Base-by-base conservation (phyloP, 35 echinoderm and acorn worm species). In the Heliocidaris erythrogramma region DNA sequence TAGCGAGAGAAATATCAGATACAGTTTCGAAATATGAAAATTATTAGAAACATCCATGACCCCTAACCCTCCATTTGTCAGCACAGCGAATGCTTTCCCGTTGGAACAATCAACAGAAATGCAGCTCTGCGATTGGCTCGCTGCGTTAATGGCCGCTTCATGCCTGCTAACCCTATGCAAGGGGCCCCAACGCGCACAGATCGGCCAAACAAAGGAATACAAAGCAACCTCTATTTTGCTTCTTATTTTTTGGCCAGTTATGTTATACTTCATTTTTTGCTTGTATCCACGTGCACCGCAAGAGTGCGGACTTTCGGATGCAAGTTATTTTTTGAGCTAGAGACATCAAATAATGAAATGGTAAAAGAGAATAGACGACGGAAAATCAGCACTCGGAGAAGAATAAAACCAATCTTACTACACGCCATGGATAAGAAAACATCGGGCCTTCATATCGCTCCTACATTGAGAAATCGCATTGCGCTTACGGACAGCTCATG, bases 171-270 rank as follows among this genome's bases (percentile, higher is more conserved):
- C 91, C 91, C 91, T 92, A 92, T 92, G 91, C 91, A 92, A 92
- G 91, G 91, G 91, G 91, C 91, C 91, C 91, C 91, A 92, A 92
- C 91, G 91, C 91, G 91, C 91, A 92, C 91, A 92, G 91, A 49
- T 92, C 91, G 91, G 91, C 91, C 91, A 92, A 92, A 92, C 91
- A 92, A 92, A 92, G 91, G 91, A 92, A 92, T 92, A 92, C 91
- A 92, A 92, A 92, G 91, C 91, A 92, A 59, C 91, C 91, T 92
- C 91, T 92, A 92, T 92, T 92, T 92, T 92, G 9, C 91, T 92
- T 92, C 91, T 92, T 92, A 92, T 92, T 92, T 92, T 92, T 92
- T 92, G 91, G 91, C 31, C 91, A 52, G 91, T 29, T n/a, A 92
- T 92, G 91, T 92, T 92, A 48, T 59, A 9, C 49, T 92, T 92